Evolutionary conservation across 2,888 invertebrate genomes (phyloP).

Genomic region (Polydrusus tereticollis): DNA sequence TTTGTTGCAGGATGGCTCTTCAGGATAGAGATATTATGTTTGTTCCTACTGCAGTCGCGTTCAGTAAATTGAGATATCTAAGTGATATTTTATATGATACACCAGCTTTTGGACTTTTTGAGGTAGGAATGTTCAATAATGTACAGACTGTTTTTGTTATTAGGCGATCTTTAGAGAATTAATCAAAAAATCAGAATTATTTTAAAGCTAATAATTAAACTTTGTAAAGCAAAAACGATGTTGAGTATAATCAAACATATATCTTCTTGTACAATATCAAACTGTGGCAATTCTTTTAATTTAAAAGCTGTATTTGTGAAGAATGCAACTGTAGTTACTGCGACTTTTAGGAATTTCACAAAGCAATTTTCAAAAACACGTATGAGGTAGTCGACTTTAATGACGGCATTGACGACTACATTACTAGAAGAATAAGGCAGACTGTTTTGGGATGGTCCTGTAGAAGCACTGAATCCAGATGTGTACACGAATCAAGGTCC

Average conservation of each 20-base stretch:
- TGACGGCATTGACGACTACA: conserved; percentile 69
- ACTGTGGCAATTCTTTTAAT: not conserved
- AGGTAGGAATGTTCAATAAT: no score
- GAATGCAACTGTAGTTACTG: not conserved
- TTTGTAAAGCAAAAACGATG: no score
- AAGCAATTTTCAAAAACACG: conserved; percentile 66
- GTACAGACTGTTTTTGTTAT: no score
- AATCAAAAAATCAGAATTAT: no score
- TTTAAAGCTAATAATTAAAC: no score
- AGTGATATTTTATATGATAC: conserved; percentile 72
- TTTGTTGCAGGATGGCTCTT: conserved; percentile 59
- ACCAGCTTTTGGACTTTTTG: conserved; percentile 72
- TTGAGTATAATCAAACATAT: no score
- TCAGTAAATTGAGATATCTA: conserved; percentile 72
- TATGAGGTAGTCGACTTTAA: conserved; percentile 70
- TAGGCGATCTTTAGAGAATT: no score
- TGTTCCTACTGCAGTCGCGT: conserved; percentile 73
- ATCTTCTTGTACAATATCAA: no score
- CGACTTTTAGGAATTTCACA: conserved; percentile 67
- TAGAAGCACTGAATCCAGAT: conserved; percentile 68
- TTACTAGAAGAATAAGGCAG: conserved; percentile 70
- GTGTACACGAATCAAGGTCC: conserved; percentile 67
- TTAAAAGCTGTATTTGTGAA: not conserved
- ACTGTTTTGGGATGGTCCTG: conserved; percentile 73
- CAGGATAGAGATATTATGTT: conserved; percentile 67